Conservation (phyloP, 2,797 vertebrate species). For the Sciurus vulgaris region DNA sequence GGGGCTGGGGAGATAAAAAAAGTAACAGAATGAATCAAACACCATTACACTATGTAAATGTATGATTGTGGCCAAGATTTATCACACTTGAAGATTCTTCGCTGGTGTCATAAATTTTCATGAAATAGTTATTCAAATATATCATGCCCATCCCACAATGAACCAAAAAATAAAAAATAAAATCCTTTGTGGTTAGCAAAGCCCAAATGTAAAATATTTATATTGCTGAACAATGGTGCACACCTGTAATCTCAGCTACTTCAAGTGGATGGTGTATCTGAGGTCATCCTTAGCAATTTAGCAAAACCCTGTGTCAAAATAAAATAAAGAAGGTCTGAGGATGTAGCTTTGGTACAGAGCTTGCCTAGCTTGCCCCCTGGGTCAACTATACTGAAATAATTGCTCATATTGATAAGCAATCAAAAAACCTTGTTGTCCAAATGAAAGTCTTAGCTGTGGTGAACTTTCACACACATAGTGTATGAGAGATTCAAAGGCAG, state of each 20-base stretch:
- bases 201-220: neutral
- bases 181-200: conserved; percentile 20
- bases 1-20: too few species aligned
- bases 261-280: neutral
- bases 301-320: neutral
- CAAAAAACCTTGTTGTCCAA: neutral
- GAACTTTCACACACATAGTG: neutral
- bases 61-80: conserved; percentile 51
- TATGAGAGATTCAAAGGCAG: neutral
- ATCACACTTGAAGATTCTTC: conserved; percentile 62
- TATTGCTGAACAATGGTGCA: neutral
- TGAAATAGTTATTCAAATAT: conserved; percentile 47
- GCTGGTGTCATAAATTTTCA: neutral
- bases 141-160: neutral
- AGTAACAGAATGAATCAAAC: too few species aligned
- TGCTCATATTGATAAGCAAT: neutral
- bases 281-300: neutral
- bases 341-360: neutral
- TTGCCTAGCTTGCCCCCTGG: neutral
- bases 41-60: too few species aligned
- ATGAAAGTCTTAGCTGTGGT: neutral
- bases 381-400: neutral
- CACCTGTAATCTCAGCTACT: neutral
- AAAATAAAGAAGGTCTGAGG: neutral
- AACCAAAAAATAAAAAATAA: neutral